Evolutionary conservation across 1,140 invertebrate genomes (phyloP), one percentile per base, ranked within the genome.

Genomic region (Battus philenor): DNA sequence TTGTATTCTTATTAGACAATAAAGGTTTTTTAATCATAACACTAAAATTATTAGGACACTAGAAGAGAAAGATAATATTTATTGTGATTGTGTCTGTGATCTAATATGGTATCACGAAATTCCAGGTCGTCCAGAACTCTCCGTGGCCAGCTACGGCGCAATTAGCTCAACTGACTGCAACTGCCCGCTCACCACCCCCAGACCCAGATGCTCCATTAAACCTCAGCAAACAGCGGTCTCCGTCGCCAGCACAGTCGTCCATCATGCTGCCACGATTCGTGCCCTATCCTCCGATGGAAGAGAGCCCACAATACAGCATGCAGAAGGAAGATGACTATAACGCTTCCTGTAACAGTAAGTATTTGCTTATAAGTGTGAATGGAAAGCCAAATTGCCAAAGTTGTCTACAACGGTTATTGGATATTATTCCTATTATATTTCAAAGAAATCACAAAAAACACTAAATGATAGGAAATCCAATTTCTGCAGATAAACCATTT

Each of bases 171-270:
- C 57, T 84, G 30, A 75, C 72, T 1, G 73, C 74, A 3, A 76
- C 59, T 48, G 72, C 76, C 1, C 65, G 74, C 1, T 72, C 74
- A 0, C 66, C 80, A 0, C 80, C 88, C 0, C 74, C 76, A 0
- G 91, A 93, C 59, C 88, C 92, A 2, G 95, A 97, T 62, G 91
- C 93, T 0, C 95, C 95, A 0, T 85, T 97, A 0, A 97, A 97
- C 81, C 90, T 97, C 3, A 93, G 91, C 52, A 97, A 97, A 83
- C 95, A 95, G 15, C 94, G 96, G 54, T 65, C 87, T 66, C 78
- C 59, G 32, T 89, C 83, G 46, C 87, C 85, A 24, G 70, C 68
- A 68, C 87, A 58, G 79, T 70, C 82, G 45, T 69, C 82, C 46
- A 64, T 77, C 83, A 88, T 70, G 88, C 70, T 86, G 66, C 62